Percentiles rank a stretch among this genome's conserved stretches.
These are phyloP conservation scores for Coptodon bakossiorum DNA, from an alignment of 2,113 vertebrate genomes.

Conservation along the genomic window DNA sequence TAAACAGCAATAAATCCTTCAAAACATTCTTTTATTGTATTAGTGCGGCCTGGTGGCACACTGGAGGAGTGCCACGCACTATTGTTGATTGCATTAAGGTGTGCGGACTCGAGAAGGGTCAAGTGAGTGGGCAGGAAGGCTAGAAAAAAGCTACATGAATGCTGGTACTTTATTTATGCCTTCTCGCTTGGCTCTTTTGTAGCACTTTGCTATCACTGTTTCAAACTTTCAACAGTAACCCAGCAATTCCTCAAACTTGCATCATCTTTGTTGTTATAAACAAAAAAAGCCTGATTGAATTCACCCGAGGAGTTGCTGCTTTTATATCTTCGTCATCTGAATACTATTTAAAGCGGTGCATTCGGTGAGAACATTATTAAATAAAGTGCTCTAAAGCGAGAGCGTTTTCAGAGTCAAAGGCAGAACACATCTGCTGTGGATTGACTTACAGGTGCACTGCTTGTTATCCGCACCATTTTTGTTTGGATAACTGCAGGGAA, in stretches of 20 bases:
- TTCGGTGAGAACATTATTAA: not conserved
- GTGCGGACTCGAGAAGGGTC: not conserved
- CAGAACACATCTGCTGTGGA: slow-evolving; percentile 54
- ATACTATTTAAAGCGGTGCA: not conserved
- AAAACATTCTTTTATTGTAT: not conserved
- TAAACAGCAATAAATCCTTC: not conserved
- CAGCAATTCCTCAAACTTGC: not conserved
- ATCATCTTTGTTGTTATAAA: not conserved
- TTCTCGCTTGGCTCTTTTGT: not conserved
- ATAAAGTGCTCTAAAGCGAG: not conserved
- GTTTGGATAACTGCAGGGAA: slow-evolving; percentile 44
- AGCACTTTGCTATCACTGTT: not conserved
- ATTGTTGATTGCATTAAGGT: not conserved
- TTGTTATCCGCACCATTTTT: slow-evolving; percentile 13
- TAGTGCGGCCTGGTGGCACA: not conserved
- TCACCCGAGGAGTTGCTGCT: not conserved
- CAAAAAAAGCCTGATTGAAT: not conserved
- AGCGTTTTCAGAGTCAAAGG: slow-evolving; percentile 22
- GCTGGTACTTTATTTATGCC: too few species aligned
- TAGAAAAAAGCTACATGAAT: not conserved
- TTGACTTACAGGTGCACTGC: slow-evolving; percentile 58
- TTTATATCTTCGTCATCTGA: not conserved
- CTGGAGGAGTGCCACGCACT: not conserved
- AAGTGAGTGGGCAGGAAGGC: not conserved
- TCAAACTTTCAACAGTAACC: not conserved